Evolutionary conservation across 2,888 invertebrate genomes (phyloP), one percentile per base, ranked within the genome.

Genomic region (Hipparchia sbordonii): DNA sequence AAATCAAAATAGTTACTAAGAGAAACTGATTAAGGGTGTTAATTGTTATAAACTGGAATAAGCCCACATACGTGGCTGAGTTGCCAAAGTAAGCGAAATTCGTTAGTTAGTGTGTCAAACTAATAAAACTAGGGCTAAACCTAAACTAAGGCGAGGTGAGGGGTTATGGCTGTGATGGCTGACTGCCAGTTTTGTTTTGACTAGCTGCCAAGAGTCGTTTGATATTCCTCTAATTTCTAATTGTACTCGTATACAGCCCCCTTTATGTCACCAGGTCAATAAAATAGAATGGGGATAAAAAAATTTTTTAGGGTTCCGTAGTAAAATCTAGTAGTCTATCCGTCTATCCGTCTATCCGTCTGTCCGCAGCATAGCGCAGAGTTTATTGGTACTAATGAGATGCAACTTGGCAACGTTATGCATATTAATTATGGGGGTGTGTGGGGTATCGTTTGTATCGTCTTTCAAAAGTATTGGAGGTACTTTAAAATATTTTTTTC

Each of bases 141-240:
- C 83, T 81, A 83, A 85, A 84, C 80, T 69, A 69, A 69, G 69
- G 61, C 69, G 61, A 87, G 88, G 87, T 86, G 83, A 81, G 83
- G 78, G 83, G 56, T 78, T 81, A 88, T 91, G 89, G 91, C 89
- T 74, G 59, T 78, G 81, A 88, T 91, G 89, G 91, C 89, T 74
- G 59, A 72, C 77, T 85, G 91, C 90, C 91, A 91, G 85, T 83
- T 77, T 81, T 79, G 81, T 82, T 79, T 82, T 77, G 78, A 81
- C 79, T 80, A 84, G 82, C 81, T 88, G 90, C 89, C 89, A 90
- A 89, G 83, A 88, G 82, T 82, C 85, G 82, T 85, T 87, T 89
- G 87, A 87, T 89, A 84, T 82, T 78, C 85, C 79, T 81, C 85
- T 89, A 85, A 89, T 88, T 86, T 85, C 85, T 86, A 85, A 88